Conservation (phyloP, 35 echinoderm and acorn worm genomes). For the Patiria miniata region DNA sequence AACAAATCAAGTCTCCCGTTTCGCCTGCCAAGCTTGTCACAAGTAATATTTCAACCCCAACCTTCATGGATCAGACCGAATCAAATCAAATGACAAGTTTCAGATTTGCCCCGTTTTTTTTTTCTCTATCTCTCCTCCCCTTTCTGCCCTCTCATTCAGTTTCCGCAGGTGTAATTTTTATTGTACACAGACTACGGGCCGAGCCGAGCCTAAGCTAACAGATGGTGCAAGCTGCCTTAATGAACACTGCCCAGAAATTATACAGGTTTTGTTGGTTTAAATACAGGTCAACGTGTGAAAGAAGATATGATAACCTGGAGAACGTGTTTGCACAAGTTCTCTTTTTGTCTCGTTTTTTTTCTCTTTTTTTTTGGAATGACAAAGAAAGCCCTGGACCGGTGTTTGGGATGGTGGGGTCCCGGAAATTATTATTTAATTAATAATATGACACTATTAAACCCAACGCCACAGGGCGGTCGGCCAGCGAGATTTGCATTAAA, state of each 20-base stretch:
- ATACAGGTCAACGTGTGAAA: constrained; percentile 27
- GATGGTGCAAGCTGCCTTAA: neutral
- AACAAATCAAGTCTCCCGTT: neutral
- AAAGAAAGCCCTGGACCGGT: neutral
- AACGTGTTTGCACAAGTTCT: constrained; percentile 6
- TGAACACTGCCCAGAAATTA: constrained; percentile 9
- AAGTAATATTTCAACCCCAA: neutral
- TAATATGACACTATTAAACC: constrained; percentile 16
- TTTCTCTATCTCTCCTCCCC: neutral
- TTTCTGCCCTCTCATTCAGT: neutral
- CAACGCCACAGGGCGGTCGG: neutral
- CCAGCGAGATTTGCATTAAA: neutral
- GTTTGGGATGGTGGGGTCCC: neutral
- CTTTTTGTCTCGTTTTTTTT: too few relatives aligned
- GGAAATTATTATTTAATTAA: constrained; percentile 35
- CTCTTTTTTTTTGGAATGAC: neutral
- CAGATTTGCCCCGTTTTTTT: neutral
- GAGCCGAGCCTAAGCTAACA: neutral
- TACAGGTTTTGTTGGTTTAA: constrained; percentile 8
- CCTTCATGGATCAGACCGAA: constrained; percentile 8
- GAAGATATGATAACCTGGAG: constrained; percentile 14
- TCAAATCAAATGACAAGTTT: constrained; percentile 20
- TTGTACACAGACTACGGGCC: neutral
- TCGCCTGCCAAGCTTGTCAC: neutral
- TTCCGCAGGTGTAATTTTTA: constrained; percentile 19